Percentiles rank a stretch among this genome's conserved stretches.
Conservation (phyloP, 2,888 invertebrate species). For the Empis livida region DNA sequence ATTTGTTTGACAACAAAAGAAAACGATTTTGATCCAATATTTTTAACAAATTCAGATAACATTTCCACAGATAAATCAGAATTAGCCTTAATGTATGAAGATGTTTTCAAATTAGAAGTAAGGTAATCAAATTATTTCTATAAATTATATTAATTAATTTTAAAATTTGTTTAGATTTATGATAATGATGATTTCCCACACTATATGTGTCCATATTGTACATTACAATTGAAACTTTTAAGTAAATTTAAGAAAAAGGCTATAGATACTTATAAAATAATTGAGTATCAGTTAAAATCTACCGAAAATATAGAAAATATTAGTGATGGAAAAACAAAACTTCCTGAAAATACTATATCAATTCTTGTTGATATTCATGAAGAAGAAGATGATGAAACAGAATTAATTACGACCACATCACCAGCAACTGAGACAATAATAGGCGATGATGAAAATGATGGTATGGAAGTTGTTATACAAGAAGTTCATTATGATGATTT, state of each 20-base stretch:
- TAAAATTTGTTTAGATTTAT: background rate
- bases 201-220: background rate
- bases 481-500: constrained; percentile 1
- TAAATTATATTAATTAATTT: background rate
- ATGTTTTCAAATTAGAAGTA: background rate
- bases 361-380: background rate
- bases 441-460: too few species aligned
- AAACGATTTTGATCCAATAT: background rate
- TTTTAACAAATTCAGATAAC: background rate
- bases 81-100: background rate
- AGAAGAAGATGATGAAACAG: background rate
- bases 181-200: background rate
- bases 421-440: too few species aligned
- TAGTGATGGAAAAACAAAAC: background rate
- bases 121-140: background rate
- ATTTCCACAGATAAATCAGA: background rate
- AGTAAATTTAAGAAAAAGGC: constrained; percentile 20
- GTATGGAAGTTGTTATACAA: too few species aligned
- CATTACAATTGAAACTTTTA: constrained; percentile 22
- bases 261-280: constrained; percentile 8
- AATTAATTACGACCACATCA: too few species aligned
- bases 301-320: background rate
- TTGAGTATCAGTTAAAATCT: background rate
- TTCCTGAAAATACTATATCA: background rate
- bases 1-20: background rate